Evolutionary conservation across 2,888 invertebrate species (phyloP), one percentile per base, ranked within the genome.

Genomic region (Acronicta alni): DNA sequence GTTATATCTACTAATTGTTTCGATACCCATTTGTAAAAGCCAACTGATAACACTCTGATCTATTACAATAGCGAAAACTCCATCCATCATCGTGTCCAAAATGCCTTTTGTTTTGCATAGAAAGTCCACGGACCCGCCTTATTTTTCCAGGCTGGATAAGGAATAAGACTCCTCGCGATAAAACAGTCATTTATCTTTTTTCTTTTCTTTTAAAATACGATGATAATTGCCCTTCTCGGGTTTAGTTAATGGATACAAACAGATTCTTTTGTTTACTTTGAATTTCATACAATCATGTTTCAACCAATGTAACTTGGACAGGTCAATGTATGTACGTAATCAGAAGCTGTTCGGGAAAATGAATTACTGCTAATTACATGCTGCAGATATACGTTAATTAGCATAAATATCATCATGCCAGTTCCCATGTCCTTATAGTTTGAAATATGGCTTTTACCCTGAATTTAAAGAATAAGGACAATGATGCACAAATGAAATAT

Each of bases 31-130:
- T 64, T 69, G 57, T 54, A 32, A 60, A 62, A 64, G 57, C 59
- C 56, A 62, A 70, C 64, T 55, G 64, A 70, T 71, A 74, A 63
- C 72, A 56, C 72, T 80, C 5, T 80, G 79, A 81, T 81, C 72
- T 75, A 77, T 78, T 77, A 81, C 77, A 79, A 77, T 71, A 68
- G 73, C 63, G 55, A 55, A 67, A n/a, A n/a, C 67, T 77, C 71
- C 81, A 87, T 87, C 83, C 77, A 85, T 87, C 87, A 87, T 83
- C 59, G 60, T 72, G 76, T 81, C 76, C 67, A 78, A 81, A 84
- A 81, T 80, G 68, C 72, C 81, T 83, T 68, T 84, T 88, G 83
- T 85, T 88, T 87, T 77, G 80, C 80, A 79, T 81, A 80, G 60
- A 80, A 82, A 78, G 82, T 83, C 84, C 81, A 48, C 18, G 43